Evolutionary conservation across 2,888 invertebrate species (phyloP).

Genomic region (Pomacea canaliculata): DNA sequence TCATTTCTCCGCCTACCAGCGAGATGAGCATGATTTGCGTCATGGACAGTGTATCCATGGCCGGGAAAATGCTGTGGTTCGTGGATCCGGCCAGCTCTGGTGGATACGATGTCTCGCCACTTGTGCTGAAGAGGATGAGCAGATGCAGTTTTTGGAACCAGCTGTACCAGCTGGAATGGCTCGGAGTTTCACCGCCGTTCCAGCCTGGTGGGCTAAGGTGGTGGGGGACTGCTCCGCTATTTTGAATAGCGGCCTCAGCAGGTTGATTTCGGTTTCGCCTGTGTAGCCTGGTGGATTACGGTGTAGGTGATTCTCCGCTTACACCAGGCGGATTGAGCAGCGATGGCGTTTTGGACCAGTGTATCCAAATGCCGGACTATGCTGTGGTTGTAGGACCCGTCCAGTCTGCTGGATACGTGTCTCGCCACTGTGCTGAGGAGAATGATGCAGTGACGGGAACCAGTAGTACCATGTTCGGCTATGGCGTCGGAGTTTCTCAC

Average conservation of each 20-base stretch:
- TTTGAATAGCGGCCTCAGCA: not conserved
- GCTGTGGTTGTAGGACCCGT: not conserved
- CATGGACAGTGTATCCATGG: too few species aligned
- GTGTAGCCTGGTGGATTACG: slow-evolving; percentile 10
- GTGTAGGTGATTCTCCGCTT: not conserved
- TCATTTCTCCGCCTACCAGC: too few species aligned
- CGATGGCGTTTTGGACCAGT: not conserved
- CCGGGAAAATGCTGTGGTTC: too few species aligned
- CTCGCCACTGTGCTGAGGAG: slow-evolving; percentile 7
- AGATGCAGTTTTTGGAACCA: too few species aligned
- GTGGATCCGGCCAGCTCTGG: too few species aligned
- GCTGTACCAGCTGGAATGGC: too few species aligned
- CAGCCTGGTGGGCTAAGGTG: too few species aligned
- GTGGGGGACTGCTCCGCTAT: not conserved
- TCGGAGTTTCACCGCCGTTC: too few species aligned
- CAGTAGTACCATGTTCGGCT: not conserved
- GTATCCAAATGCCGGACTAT: not conserved
- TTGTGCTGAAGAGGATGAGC: too few species aligned
- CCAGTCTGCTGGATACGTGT: not conserved
- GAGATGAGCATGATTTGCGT: too few species aligned
- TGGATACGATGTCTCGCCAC: too few species aligned
- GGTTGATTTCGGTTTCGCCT: slow-evolving; percentile 9
- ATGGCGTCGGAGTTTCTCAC: too few species aligned
- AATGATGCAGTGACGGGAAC: not conserved
- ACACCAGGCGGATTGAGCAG: not conserved